A percentile compares a stretch with the other conserved stretches of the same genome.
phyloP scores from a whole-genome alignment of 2,113 vertebrate genomes.

The Chiloscyllium plagiosum region DNA sequence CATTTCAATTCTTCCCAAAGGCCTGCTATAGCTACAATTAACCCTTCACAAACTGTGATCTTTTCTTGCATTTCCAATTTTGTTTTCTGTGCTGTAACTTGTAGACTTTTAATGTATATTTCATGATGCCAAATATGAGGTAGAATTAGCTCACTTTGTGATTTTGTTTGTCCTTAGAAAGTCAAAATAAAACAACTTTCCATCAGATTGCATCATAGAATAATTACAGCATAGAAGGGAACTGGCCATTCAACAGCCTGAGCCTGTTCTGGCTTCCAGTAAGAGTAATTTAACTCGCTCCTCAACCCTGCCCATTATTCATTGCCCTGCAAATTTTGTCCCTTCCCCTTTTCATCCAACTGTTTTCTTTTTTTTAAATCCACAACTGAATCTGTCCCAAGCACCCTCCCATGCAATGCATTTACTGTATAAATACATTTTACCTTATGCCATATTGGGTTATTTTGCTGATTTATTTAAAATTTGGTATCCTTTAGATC shows the following conservation, averaged over 20 bases:
- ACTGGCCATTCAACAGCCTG: neutral
- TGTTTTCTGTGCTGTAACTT: no score
- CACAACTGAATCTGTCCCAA: no score
- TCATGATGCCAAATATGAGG: neutral
- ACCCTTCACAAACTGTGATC: neutral
- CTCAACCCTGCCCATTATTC: neutral
- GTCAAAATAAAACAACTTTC: neutral
- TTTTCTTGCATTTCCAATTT: neutral
- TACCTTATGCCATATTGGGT: no score
- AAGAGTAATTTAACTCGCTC: neutral
- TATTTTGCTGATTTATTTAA: no score
- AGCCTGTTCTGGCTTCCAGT: neutral
- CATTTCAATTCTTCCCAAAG: slow-evolving; percentile 15
- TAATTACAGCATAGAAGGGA: neutral
- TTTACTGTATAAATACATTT: no score
- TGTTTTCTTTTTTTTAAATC: no score
- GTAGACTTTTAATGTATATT: neutral
- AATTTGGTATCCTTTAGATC: no score
- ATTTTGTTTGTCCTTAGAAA: neutral
- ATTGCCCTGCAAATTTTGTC: neutral
- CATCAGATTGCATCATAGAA: neutral
- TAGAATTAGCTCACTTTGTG: neutral
- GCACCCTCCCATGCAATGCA: no score
- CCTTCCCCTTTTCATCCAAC: no score
- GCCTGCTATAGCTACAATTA: neutral